Evolutionary conservation across 2,888 invertebrate genomes (phyloP), one percentile per base, ranked within the genome.

Genomic region (Hofmannophila pseudospretella): DNA sequence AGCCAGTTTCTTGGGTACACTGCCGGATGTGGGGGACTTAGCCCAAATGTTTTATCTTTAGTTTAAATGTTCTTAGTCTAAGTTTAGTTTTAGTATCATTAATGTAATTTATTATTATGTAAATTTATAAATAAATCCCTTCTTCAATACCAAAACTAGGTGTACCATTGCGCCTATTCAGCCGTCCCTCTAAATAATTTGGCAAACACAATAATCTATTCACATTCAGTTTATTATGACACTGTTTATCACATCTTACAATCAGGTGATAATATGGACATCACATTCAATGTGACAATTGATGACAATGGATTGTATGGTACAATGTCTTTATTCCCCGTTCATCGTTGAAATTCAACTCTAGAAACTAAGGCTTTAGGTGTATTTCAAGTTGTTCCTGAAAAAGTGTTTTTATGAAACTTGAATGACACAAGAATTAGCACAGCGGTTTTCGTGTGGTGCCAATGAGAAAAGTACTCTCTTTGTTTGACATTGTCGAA

Each of bases 211-310:
- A 45, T 51, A 51, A 49, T 46, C 32, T 45, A 36, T 40, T 45
- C 20, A 36, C 37, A 43, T 44, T 43, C 38, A 41, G 34, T 7
- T 8, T 43, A 39, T 39, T 39, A 22, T 27, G 9, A 34, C 27
- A 30, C 34, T 46, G 38, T 47, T 63, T 57, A 47, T 41, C 40
- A 45, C 14, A n/a, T 38, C 41, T 38, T 38, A 44, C 36, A 27
- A n/a, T 30, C 32, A 42, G 38, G 55, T 57, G 70, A 49, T 77
- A 77, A 77, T 50, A 43, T 45, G 44, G 45, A 54, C 40, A 63
- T 75, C 75, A 75, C 71, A 69, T 51, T 47, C 41, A 57, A 46
- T 53, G 65, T 55, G 71, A 76, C 76, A 74, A 67, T 62, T 49
- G 50, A 49, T 48, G 47, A 64, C 54, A 66, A 58, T 54, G 39